Conservation (phyloP, 1,140 invertebrate species). For the Stratiolaelaps scimitus region DNA sequence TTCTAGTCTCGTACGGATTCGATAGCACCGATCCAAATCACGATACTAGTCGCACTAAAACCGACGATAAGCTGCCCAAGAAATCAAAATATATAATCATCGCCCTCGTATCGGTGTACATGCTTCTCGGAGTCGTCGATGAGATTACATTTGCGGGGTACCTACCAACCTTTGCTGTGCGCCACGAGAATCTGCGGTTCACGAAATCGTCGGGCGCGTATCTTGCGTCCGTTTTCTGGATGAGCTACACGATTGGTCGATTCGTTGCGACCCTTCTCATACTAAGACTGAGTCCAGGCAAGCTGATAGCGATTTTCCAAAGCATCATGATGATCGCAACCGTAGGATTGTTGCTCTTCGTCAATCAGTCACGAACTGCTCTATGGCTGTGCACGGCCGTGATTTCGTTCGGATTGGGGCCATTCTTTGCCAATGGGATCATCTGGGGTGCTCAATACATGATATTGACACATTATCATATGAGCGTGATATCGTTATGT, state of each 20-base stretch:
- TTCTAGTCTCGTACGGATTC: not conserved
- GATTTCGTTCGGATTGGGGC: not conserved
- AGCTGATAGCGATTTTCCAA: not conserved
- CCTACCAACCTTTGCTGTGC: not conserved
- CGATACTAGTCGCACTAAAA: not conserved
- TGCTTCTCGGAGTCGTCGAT: not conserved
- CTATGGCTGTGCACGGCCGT: conserved; percentile 1
- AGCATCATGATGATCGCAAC: not conserved
- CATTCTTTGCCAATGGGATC: not conserved
- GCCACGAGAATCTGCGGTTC: not conserved
- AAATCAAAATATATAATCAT: conserved; percentile 7
- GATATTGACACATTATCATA: not conserved
- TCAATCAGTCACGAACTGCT: not conserved
- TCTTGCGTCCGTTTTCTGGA: not conserved
- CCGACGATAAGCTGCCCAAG: not conserved
- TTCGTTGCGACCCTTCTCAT: not conserved
- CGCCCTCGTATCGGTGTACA: not conserved
- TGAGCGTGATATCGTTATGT: too few species aligned
- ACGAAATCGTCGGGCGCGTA: conserved; percentile 1
- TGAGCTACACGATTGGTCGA: conserved; percentile 15
- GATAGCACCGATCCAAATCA: conserved; percentile 3
- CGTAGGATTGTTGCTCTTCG: not conserved
- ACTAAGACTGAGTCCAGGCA: not conserved
- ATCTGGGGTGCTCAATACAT: conserved; percentile 8
- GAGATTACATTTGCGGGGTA: not conserved